A percentile compares a stretch with the other conserved stretches of the same genome.
Evolutionary conservation across 1,140 invertebrate genomes (phyloP).

Genomic region (Trachymyrmex cornetzi): DNA sequence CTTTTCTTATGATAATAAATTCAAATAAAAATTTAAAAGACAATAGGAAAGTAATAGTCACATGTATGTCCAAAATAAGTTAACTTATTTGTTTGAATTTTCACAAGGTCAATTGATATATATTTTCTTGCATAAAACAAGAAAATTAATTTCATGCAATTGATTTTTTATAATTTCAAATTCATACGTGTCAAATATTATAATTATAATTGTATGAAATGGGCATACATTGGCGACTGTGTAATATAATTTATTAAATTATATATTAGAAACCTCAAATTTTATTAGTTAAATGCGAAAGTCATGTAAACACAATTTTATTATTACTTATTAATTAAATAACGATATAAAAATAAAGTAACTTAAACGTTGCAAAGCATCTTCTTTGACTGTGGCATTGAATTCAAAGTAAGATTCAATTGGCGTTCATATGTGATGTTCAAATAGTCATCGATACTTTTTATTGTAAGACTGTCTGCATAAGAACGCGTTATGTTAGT

Average conservation of each 20-base stretch:
- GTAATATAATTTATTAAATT: background rate
- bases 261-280: background rate
- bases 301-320: background rate
- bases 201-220: conserved; percentile 3
- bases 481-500: too few species aligned
- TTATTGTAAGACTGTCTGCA: too few species aligned
- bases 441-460: background rate
- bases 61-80: background rate
- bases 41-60: background rate
- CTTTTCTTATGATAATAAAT: conserved; percentile 14
- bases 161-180: conserved; percentile 1
- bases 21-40: background rate
- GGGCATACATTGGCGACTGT: background rate
- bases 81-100: background rate
- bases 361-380: background rate
- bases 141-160: background rate
- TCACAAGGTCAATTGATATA: background rate
- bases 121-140: background rate
- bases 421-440: background rate
- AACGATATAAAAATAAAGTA: background rate
- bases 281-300: background rate
- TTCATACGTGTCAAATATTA: background rate
- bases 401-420: conserved; percentile 6
- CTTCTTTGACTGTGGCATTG: background rate
- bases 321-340: background rate